Conservation (phyloP, 1,140 invertebrate species). For the Drosophila lowei region DNA sequence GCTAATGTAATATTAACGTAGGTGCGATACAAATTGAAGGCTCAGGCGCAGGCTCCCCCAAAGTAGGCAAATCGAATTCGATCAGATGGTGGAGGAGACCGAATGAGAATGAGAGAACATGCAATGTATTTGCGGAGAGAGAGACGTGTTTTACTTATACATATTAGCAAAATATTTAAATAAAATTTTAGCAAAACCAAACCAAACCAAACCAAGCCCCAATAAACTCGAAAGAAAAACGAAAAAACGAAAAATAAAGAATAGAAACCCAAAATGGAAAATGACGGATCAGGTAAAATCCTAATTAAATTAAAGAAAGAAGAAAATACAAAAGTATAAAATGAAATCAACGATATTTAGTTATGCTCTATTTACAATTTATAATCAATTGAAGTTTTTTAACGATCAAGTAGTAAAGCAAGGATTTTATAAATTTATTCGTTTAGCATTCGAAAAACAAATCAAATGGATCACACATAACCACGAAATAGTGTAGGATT, state of each 20-base stretch:
- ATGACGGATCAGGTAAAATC: constrained; percentile 2
- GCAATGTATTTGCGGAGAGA: constrained; percentile 12
- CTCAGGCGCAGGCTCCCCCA: constrained; percentile 16
- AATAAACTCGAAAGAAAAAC: constrained; percentile 20
- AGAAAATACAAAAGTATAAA: constrained; percentile 18
- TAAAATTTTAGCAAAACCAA: constrained; percentile 72
- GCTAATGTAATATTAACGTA: constrained; percentile 66
- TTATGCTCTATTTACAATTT: constrained; percentile 76
- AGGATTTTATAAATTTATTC: constrained; percentile 69
- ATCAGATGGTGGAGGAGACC: constrained; percentile 42
- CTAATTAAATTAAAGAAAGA: constrained; percentile 24
- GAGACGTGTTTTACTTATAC: constrained; percentile 73
- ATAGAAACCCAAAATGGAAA: background rate
- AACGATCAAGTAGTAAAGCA: constrained; percentile 52
- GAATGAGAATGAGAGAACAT: constrained; percentile 30
- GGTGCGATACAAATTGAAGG: constrained; percentile 51
- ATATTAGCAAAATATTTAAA: constrained; percentile 82
- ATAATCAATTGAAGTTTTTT: constrained; percentile 75
- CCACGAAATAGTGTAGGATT: constrained; percentile 38
- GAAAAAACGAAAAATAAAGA: constrained; percentile 18
- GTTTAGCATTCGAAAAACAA: constrained; percentile 42
- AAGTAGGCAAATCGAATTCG: constrained; percentile 34
- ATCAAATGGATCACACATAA: constrained; percentile 36
- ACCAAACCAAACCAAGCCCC: constrained; percentile 40
- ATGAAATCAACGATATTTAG: constrained; percentile 64